Conservation (phyloP, 2,888 invertebrate genomes). For the Micoletzkya japonica region DNA sequence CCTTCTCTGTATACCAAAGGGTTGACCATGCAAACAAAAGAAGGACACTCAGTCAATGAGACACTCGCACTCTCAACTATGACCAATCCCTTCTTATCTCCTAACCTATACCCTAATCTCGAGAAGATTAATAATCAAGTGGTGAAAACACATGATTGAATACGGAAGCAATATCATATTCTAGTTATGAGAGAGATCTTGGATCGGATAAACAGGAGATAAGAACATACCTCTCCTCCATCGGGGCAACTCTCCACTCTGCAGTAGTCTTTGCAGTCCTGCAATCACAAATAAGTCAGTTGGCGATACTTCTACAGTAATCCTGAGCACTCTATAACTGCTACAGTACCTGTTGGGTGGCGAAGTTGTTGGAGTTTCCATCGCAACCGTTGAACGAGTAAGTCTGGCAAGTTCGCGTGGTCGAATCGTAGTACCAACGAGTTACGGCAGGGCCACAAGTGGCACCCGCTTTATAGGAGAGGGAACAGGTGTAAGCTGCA, state of each 20-base stretch:
- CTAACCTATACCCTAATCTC: no score
- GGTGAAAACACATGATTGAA: no score
- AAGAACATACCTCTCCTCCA: slow-evolving; percentile 56
- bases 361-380: slow-evolving; percentile 63
- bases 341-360: slow-evolving; percentile 41
- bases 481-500: slow-evolving; percentile 62
- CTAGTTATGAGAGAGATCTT: no score
- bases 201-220: background rate
- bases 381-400: slow-evolving; percentile 64
- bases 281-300: slow-evolving; percentile 29
- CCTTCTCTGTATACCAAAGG: no score
- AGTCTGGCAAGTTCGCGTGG: slow-evolving; percentile 51
- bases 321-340: background rate
- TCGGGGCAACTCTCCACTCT: slow-evolving; percentile 63
- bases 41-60: no score
- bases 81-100: no score
- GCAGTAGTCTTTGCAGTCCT: slow-evolving; percentile 64
- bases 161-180: no score
- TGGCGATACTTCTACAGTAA: background rate
- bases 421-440: slow-evolving; percentile 57
- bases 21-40: no score
- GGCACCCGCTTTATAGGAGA: slow-evolving; percentile 60
- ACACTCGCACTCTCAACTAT: no score
- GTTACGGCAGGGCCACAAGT: slow-evolving; percentile 63
- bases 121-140: no score